A percentile compares a stretch with the other conserved stretches of the same genome.
Evolutionary conservation across 2,888 invertebrate genomes (phyloP).

Genomic region (Eilema depressum): DNA sequence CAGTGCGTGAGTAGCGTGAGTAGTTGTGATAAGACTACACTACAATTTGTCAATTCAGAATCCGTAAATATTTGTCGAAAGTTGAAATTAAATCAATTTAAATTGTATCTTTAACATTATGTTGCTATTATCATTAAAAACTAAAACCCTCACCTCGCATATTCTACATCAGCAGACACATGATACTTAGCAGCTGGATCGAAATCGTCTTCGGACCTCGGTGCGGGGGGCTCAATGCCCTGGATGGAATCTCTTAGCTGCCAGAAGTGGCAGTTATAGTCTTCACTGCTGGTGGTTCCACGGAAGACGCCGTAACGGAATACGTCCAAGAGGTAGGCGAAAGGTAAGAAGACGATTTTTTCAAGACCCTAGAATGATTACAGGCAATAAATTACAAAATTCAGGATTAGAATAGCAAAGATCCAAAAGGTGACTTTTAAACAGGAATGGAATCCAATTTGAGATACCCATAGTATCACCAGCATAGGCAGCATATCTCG

Average conservation of each 20-base stretch:
- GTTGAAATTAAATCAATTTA: background rate
- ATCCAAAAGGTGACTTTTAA: no score
- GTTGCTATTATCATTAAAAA: background rate
- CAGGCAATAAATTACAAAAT: background rate
- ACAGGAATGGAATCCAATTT: no score
- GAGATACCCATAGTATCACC: no score
- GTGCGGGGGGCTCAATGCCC: slow-evolving; percentile 88
- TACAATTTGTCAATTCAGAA: background rate
- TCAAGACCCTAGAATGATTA: slow-evolving; percentile 85
- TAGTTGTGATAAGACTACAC: no score
- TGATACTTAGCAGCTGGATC: slow-evolving; percentile 91
- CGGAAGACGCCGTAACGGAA: slow-evolving; percentile 90
- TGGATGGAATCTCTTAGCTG: slow-evolving; percentile 87
- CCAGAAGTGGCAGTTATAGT: slow-evolving; percentile 90
- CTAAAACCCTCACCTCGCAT: slow-evolving; percentile 85
- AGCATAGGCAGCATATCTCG: no score
- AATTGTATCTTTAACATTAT: no score
- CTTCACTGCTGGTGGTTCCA: slow-evolving; percentile 85
- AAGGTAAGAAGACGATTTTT: slow-evolving; percentile 91
- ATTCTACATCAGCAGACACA: slow-evolving; percentile 88
- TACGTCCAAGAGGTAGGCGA: slow-evolving; percentile 89
- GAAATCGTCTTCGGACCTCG: slow-evolving; percentile 88
- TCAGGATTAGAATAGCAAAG: no score
- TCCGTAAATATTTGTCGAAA: background rate
- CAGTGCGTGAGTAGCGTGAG: no score